Evolutionary conservation across 2,888 invertebrate species (phyloP).

Genomic region (Agrotis segetum): DNA sequence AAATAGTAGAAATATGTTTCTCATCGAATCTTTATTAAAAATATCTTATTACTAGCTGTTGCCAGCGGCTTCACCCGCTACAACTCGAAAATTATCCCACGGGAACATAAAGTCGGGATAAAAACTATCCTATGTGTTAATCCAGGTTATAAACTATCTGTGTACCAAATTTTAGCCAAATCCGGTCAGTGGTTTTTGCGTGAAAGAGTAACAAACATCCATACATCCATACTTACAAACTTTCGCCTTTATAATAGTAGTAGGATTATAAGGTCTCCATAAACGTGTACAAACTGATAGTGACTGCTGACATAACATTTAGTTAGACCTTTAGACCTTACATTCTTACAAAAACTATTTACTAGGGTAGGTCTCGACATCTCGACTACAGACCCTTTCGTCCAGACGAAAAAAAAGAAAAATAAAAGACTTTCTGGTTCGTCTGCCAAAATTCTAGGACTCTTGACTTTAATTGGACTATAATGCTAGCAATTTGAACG

Average conservation of each 20-base stretch:
- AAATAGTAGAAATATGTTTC: neutral
- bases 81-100: no score
- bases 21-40: no score
- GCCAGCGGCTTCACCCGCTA: no score
- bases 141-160: no score
- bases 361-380: constrained; percentile 28
- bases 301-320: constrained; percentile 7
- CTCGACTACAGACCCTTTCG: constrained; percentile 39
- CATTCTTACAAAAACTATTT: constrained; percentile 42
- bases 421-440: constrained; percentile 8
- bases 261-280: neutral
- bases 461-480: constrained; percentile 59
- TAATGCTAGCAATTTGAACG: constrained; percentile 55
- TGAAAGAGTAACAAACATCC: no score
- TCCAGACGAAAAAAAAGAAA: constrained; percentile 52
- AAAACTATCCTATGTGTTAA: no score
- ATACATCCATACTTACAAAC: no score
- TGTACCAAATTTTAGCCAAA: no score
- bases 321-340: constrained; percentile 1
- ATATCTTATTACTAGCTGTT: no score
- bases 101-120: no score
- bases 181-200: no score
- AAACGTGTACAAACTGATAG: constrained; percentile 20
- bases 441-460: constrained; percentile 58
- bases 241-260: no score